These are phyloP conservation scores for Melanaphis sacchari DNA, from an alignment of 1,140 invertebrate species.

Conservation along the genomic window DNA sequence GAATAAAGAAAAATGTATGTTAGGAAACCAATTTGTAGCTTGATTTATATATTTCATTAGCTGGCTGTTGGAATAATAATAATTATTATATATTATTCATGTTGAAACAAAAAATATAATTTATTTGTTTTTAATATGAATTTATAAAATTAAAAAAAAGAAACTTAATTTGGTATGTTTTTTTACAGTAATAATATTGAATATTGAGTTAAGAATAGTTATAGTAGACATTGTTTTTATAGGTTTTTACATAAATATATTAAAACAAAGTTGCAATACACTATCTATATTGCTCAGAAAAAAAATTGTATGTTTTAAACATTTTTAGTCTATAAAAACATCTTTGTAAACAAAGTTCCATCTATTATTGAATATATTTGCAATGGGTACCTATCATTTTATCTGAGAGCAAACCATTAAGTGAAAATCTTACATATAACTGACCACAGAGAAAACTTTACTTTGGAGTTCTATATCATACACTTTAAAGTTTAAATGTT, in stretches of 20 bases:
- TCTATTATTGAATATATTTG: too few species aligned
- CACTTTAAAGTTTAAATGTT: not conserved
- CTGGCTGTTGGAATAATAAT: not conserved
- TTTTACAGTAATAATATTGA: not conserved
- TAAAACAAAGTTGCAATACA: not conserved
- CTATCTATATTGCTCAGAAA: not conserved
- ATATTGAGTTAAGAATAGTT: not conserved
- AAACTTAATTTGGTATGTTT: not conserved
- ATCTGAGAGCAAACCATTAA: too few species aligned
- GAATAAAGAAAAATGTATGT: not conserved
- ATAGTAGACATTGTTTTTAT: not conserved
- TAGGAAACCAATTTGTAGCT: not conserved
- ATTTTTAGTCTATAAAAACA: not conserved
- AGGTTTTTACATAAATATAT: not conserved
- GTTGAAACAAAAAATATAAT: not conserved
- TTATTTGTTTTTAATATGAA: not conserved
- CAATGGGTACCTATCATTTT: too few species aligned
- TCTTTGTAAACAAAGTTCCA: too few species aligned
- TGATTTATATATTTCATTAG: not conserved
- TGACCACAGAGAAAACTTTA: not conserved
- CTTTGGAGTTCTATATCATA: not conserved
- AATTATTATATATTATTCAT: not conserved
- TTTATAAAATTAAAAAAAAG: not conserved
- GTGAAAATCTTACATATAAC: not conserved
- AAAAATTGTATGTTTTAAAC: not conserved